A percentile compares a stretch with the other conserved stretches of the same genome.
Evolutionary conservation across 2,888 invertebrate genomes (phyloP).

Genomic region (Drosophila melanosoma): DNA sequence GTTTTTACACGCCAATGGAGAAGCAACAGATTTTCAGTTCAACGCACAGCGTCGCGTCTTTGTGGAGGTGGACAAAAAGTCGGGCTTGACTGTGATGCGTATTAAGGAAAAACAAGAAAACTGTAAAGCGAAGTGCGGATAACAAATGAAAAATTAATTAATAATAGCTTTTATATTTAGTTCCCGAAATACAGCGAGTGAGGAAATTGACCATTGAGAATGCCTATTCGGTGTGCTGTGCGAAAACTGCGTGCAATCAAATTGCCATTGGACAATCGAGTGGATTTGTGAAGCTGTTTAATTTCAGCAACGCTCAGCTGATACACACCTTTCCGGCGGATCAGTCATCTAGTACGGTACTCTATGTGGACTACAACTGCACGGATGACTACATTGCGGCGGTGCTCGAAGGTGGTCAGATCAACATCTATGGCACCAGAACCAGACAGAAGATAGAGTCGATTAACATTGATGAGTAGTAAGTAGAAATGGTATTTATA

Average conservation of each 20-base stretch:
- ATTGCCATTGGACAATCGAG: conserved; percentile 83
- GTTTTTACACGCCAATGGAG: conserved; percentile 79
- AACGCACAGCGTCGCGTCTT: conserved; percentile 79
- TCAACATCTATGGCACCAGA: conserved; percentile 83
- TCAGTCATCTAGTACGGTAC: conserved; percentile 75
- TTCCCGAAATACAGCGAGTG: conserved; percentile 78
- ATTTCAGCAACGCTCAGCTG: conserved; percentile 76
- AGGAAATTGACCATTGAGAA: conserved; percentile 82
- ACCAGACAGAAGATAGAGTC: conserved; percentile 82
- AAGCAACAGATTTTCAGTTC: conserved; percentile 83
- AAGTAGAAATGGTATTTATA: conserved; percentile 27
- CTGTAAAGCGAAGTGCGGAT: conserved; percentile 49
- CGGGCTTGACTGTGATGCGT: conserved; percentile 82
- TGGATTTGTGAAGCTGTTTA: conserved; percentile 81
- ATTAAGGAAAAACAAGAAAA: conserved; percentile 74
- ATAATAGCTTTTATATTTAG: conserved; percentile 29
- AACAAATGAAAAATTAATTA: background rate
- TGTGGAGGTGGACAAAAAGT: conserved; percentile 82
- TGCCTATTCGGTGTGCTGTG: conserved; percentile 82
- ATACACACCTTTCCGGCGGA: conserved; percentile 82
- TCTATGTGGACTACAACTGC: conserved; percentile 83
- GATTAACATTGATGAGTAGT: conserved; percentile 81
- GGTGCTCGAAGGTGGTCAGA: conserved; percentile 82
- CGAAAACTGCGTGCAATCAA: conserved; percentile 79
- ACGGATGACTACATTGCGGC: conserved; percentile 84